Conservation (phyloP, 2,113 vertebrate species). For the Leptobrachium leishanense region DNA sequence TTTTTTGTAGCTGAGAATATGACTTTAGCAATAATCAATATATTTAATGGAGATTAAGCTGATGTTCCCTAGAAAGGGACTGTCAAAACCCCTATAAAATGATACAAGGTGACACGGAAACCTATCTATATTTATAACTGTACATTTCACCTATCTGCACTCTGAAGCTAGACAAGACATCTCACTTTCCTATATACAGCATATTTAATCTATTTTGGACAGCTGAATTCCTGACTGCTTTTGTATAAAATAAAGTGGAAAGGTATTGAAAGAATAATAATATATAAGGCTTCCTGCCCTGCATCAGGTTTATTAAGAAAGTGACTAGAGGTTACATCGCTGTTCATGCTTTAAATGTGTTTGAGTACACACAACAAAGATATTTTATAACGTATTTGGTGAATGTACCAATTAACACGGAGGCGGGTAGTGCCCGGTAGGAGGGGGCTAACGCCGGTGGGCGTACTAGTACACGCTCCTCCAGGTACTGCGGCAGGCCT, state of each 20-base stretch:
- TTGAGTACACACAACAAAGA: no score
- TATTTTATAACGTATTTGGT: no score
- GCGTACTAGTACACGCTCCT: no score
- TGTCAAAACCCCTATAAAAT: background rate
- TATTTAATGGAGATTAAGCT: background rate
- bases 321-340: no score
- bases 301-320: no score
- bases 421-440: no score
- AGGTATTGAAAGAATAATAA: no score
- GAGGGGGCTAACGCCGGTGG: no score
- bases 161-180: background rate
- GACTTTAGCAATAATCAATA: background rate
- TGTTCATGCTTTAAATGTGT: no score
- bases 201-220: background rate
- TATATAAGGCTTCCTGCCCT: no score
- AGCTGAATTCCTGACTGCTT: background rate
- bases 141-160: background rate
- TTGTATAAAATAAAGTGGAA: background rate
- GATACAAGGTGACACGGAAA: background rate
- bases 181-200: background rate
- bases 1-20: background rate
- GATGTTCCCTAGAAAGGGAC: background rate
- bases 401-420: no score
- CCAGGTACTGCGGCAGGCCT: no score
- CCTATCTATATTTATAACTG: constrained; percentile 4